Evolutionary conservation across 2,888 invertebrate species (phyloP).

Genomic region (Eledone cirrhosa): DNA sequence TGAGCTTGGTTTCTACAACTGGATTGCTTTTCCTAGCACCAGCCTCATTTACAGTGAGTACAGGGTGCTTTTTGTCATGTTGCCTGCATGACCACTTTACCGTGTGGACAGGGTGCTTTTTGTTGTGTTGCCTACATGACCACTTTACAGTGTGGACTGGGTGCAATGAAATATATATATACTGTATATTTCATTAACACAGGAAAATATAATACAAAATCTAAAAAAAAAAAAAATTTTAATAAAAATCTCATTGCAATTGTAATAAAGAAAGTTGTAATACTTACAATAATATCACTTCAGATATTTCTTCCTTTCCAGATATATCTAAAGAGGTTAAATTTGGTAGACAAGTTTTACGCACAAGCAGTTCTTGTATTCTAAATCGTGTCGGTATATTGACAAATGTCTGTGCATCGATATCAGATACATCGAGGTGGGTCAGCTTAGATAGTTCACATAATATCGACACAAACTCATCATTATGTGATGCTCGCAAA

Average conservation of each 20-base stretch:
- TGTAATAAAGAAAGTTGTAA: slow-evolving; percentile 30
- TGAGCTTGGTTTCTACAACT: too few relatives aligned
- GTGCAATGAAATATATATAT: too few relatives aligned
- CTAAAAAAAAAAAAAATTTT: background rate
- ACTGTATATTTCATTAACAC: too few relatives aligned
- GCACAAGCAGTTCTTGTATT: slow-evolving; percentile 55
- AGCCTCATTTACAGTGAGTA: too few relatives aligned
- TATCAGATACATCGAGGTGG: slow-evolving; percentile 73
- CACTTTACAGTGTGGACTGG: too few relatives aligned
- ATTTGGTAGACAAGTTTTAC: slow-evolving; percentile 68
- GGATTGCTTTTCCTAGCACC: too few relatives aligned
- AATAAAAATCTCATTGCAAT: background rate
- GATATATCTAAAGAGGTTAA: slow-evolving; percentile 75
- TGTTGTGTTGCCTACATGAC: too few relatives aligned
- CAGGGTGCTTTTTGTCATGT: too few relatives aligned
- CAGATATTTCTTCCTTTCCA: slow-evolving; percentile 71
- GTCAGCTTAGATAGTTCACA: slow-evolving; percentile 70
- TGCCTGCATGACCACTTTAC: too few relatives aligned
- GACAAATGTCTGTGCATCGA: slow-evolving; percentile 69
- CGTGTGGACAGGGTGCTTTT: too few relatives aligned
- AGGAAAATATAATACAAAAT: background rate
- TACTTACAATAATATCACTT: slow-evolving; percentile 68
- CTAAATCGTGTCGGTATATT: slow-evolving; percentile 64
- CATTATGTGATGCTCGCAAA: slow-evolving; percentile 66
- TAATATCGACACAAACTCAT: slow-evolving; percentile 69